Conservation (phyloP, 2,113 vertebrate genomes). For the Vicugna pacos region DNA sequence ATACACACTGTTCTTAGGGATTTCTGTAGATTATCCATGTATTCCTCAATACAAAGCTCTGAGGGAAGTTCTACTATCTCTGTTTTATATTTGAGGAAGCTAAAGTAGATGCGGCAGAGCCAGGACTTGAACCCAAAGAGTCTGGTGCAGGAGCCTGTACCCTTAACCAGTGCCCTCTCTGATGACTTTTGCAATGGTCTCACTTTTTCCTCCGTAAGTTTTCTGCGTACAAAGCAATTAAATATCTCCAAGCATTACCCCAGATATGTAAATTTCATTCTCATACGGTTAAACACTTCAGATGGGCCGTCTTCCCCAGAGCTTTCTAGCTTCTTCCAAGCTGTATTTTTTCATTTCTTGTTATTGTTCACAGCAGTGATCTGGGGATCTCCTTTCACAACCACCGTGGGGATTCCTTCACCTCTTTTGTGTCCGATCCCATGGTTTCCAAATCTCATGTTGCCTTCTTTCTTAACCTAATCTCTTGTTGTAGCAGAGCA, state of each 20-base stretch:
- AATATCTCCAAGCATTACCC: background rate
- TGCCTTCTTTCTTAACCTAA: background rate
- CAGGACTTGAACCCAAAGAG: background rate
- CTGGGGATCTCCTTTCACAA: background rate
- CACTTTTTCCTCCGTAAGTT: background rate
- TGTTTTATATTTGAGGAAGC: conserved; percentile 5
- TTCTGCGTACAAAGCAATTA: background rate
- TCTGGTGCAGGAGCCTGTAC: background rate
- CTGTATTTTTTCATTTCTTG: background rate
- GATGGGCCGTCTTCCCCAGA: background rate
- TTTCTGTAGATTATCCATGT: background rate
- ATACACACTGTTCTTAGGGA: background rate
- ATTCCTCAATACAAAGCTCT: background rate
- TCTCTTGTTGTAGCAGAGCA: background rate
- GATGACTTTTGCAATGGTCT: background rate
- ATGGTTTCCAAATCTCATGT: background rate
- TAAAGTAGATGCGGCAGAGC: background rate
- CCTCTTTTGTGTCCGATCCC: background rate
- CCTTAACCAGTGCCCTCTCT: background rate
- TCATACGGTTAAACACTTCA: background rate
- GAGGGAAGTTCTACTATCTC: background rate
- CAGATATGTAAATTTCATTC: background rate
- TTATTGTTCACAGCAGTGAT: background rate
- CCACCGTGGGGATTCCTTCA: background rate
- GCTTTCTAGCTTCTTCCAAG: background rate